A percentile compares a stretch with the other conserved stretches of the same genome.
phyloP scores from a whole-genome alignment of 2,113 vertebrate genomes.

The Corvus moneduloides region DNA sequence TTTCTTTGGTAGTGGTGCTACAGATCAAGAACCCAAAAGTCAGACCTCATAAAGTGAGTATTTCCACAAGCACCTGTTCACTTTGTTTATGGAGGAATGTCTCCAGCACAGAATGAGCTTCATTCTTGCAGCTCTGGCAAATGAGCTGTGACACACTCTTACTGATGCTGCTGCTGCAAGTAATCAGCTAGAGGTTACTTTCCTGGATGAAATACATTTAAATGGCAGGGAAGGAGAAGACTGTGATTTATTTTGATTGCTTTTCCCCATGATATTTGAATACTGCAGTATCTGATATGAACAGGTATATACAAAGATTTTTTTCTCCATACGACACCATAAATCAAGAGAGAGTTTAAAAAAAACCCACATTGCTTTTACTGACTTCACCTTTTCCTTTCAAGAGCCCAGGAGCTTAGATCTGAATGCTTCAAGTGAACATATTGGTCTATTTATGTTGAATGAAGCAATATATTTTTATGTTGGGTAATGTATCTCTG shows the following conservation, averaged over 20 bases:
- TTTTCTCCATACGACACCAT: background rate
- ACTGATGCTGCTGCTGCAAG: background rate
- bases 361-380: background rate
- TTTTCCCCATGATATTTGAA: background rate
- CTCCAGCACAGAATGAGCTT: background rate
- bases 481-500: background rate
- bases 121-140: slow-evolving; percentile 2
- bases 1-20: background rate
- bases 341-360: background rate
- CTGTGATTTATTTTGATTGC: background rate
- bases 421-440: background rate
- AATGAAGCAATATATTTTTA: background rate
- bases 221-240: background rate
- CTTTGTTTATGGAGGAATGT: background rate
- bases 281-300: background rate
- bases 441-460: background rate
- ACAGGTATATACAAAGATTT: background rate
- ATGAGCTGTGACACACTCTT: background rate
- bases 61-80: background rate
- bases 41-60: background rate
- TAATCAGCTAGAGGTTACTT: background rate
- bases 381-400: background rate
- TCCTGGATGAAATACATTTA: background rate
- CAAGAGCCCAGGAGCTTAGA: background rate
- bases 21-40: background rate